Evolutionary conservation across 2,888 invertebrate species (phyloP), one percentile per base, ranked within the genome.

Genomic region (Argyresthia albistria): DNA sequence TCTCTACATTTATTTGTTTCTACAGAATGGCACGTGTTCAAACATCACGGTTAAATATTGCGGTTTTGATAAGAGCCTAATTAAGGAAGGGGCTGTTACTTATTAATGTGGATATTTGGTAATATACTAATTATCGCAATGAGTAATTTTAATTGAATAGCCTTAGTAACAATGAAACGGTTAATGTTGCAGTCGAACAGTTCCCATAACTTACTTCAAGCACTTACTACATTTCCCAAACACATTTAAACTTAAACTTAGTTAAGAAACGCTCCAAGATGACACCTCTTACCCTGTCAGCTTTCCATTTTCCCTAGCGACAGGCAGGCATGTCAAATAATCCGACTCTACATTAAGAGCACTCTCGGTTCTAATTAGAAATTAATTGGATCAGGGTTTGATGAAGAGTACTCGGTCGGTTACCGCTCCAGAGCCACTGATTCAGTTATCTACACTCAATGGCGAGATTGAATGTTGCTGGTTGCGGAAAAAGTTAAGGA

Each of bases 311-410:
- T 72, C 73, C 68, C 62, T 60, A 67, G 67, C 73, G 80, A 76
- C 82, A 79, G 70, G 69, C 69, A 64, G 65, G 71, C 73, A 75
- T 72, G 80, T 80, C 80, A 78, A 79, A 55, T 55, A 55, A 80
- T 81, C 80, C 74, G 61, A 67, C 74, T 73, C 74, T 75, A 75
- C 81, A 75, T 76, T 80, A 81, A 81, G 76, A 83, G 84, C 84
- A 83, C 86, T 83, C 82, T 76, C 75, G 69, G 63, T 71, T 68
- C 76, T 84, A 84, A 86, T 86, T 84, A 84, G 74, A 72, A 74
- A 80, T 80, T 84, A 86, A 84, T 84, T 83, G 78, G 84, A 76
- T 83, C 72, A 79, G 66, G 69, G 70, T 61, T 69, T 69, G 70
- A 67, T 69, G 61, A 63, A 67, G 68, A 72, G 71, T 70, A 69